phyloP scores from a whole-genome alignment of 2,888 invertebrate species.

The Cephus spinipes region DNA sequence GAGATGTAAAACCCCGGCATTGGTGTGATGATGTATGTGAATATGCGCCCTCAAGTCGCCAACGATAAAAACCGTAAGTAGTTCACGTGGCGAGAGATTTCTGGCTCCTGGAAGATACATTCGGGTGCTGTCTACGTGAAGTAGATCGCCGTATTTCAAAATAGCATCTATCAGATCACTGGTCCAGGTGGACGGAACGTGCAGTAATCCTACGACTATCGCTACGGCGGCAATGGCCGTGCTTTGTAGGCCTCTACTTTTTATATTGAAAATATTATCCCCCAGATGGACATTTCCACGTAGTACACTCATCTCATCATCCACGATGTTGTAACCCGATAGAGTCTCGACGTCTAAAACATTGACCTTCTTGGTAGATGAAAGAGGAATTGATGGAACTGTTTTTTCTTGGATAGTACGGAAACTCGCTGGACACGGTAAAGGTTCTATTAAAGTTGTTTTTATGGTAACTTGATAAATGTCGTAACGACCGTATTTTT shows the following conservation, averaged over 20 bases:
- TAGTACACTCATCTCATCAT: constrained; percentile 47
- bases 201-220: constrained; percentile 71
- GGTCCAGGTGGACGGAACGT: constrained; percentile 72
- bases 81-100: constrained; percentile 51
- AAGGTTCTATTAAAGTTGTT: constrained; percentile 46
- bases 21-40: constrained; percentile 43
- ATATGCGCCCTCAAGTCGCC: constrained; percentile 53
- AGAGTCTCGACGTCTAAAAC: constrained; percentile 46
- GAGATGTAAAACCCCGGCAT: constrained; percentile 49
- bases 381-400: constrained; percentile 35
- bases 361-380: constrained; percentile 31
- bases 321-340: constrained; percentile 41
- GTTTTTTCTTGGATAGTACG: constrained; percentile 42
- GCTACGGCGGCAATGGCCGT: constrained; percentile 72
- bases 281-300: constrained; percentile 46
- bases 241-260: constrained; percentile 65
- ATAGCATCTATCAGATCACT: constrained; percentile 71
- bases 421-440: constrained; percentile 55
- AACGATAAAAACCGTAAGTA: constrained; percentile 53
- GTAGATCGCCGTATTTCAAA: constrained; percentile 74
- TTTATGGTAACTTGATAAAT: constrained; percentile 48
- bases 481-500: constrained; percentile 47
- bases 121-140: constrained; percentile 67
- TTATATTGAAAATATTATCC: constrained; percentile 37
- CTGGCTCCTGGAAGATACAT: constrained; percentile 41